Base-by-base conservation (phyloP, 2,797 vertebrate species). In the Microcaecilia unicolor region DNA sequence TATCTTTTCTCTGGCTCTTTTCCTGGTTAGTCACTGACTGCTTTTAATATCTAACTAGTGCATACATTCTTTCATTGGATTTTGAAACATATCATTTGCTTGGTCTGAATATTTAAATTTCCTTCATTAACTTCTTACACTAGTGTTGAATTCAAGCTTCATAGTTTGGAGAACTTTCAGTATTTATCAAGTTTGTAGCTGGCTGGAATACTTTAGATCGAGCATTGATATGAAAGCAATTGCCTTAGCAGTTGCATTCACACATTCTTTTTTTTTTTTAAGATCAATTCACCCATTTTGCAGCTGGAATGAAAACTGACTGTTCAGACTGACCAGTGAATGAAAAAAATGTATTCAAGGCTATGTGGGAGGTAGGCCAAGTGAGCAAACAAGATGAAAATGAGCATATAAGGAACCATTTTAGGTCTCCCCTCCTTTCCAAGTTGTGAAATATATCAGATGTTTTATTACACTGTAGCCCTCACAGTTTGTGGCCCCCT, bases 41-140 rank as follows among this genome's bases (percentile, higher is more conserved):
- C 39, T 16, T 41, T 66, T 59, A 59, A 23, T 5, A 33, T 26
- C 5, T 28, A 55, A 34, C 25, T 34, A n/a, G n/a, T n/a, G 28
- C 32, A 25, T 37, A 43, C 37, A 53, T 71, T 65, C 44, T 27
- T 59, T 47, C 41, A 30, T 51, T 55, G 52, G 37, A 33, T 41
- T 58, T 64, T 48, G 40, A 47, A 44, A 44, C 1, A 8, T 37
- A 35, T 8, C 25, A 21, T 49, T 54, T 59, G 36, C 54, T 50
- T 50, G 44, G 23, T 26, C 31, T 44, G 32, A 15, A 7, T 44
- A 34, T 40, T 60, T 54, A 16, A 58, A 61, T 46, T 37, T 22
- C 4, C 3, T 4, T 10, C 34, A 20, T 39, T 27, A 14, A 18
- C 27, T 29, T 19, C 19, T 38, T 19, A 15, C 15, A 4, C 4